Conservation (phyloP, 2,797 vertebrate species). For the Botia kubotai region DNA sequence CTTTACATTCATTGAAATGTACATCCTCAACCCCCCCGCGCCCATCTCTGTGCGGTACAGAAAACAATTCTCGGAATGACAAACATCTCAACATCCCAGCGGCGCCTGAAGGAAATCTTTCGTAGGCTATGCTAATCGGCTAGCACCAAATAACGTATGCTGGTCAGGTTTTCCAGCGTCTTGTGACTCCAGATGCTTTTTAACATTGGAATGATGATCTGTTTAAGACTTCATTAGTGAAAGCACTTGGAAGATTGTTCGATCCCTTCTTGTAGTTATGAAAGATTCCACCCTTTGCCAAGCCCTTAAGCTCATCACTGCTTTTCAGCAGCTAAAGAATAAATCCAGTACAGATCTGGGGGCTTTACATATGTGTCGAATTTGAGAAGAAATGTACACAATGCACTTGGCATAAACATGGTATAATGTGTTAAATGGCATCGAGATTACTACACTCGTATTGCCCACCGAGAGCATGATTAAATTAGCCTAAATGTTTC, state of each 20-base stretch:
- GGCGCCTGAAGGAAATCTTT: conserved; percentile 16
- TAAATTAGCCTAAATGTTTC: neutral
- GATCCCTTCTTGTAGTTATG: neutral
- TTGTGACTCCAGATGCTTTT: neutral
- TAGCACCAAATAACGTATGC: conserved; percentile 22
- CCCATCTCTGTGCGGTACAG: neutral
- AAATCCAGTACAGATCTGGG: neutral
- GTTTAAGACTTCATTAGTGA: neutral
- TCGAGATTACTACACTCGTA: neutral
- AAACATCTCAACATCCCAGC: neutral
- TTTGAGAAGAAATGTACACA: neutral
- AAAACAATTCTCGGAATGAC: neutral
- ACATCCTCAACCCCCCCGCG: neutral
- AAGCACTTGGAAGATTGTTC: neutral
- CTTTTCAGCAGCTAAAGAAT: neutral
- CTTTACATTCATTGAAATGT: conserved; percentile 43
- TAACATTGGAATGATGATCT: neutral
- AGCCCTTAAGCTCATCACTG: neutral
- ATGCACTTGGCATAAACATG: neutral
- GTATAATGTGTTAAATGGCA: no score
- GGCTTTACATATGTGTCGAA: neutral
- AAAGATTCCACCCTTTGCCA: neutral
- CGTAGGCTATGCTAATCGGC: conserved; percentile 4
- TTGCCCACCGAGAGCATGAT: neutral
- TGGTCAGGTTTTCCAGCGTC: neutral